Percentiles rank a stretch among this genome's conserved stretches.
Conservation (phyloP, 2,113 vertebrate genomes). For the Charina bottae region DNA sequence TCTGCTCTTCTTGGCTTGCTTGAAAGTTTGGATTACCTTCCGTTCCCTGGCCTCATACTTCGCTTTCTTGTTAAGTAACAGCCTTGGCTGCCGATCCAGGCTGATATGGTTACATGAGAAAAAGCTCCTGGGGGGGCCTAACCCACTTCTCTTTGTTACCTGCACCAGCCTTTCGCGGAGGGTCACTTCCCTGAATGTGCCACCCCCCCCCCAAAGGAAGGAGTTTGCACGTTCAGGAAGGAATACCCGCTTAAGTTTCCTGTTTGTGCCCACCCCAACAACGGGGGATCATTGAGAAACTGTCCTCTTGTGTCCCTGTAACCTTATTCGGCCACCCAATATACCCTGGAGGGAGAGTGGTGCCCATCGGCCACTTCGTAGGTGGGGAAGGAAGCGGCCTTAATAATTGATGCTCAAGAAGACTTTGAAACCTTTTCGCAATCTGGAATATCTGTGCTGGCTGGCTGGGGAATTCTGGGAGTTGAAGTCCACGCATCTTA, state of each 20-base stretch:
- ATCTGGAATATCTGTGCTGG: slow-evolving; percentile 42
- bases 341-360: slow-evolving; percentile 29
- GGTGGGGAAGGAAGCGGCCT: slow-evolving; percentile 49
- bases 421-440: slow-evolving; percentile 65
- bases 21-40: not conserved
- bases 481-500: too few relatives aligned
- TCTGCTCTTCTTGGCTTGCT: not conserved
- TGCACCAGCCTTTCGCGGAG: not conserved
- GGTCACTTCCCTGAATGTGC: not conserved
- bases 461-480: too few relatives aligned
- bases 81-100: slow-evolving; percentile 26
- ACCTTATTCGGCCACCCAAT: slow-evolving; percentile 56
- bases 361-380: slow-evolving; percentile 50
- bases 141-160: slow-evolving; percentile 40
- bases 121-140: slow-evolving; percentile 5
- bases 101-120: slow-evolving; percentile 2
- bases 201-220: not conserved
- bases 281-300: slow-evolving; percentile 12
- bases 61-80: slow-evolving; percentile 36
- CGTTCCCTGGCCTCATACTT: not conserved
- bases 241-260: slow-evolving; percentile 36
- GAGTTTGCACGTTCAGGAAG: slow-evolving; percentile 26
- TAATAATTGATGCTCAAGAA: slow-evolving; percentile 74
- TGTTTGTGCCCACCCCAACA: slow-evolving; percentile 52
- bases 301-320: slow-evolving; percentile 35